A percentile compares a stretch with the other conserved stretches of the same genome.
These are phyloP conservation scores for Omphaloscelis lunosa DNA, from an alignment of 2,888 invertebrate genomes.

Conservation along the genomic window DNA sequence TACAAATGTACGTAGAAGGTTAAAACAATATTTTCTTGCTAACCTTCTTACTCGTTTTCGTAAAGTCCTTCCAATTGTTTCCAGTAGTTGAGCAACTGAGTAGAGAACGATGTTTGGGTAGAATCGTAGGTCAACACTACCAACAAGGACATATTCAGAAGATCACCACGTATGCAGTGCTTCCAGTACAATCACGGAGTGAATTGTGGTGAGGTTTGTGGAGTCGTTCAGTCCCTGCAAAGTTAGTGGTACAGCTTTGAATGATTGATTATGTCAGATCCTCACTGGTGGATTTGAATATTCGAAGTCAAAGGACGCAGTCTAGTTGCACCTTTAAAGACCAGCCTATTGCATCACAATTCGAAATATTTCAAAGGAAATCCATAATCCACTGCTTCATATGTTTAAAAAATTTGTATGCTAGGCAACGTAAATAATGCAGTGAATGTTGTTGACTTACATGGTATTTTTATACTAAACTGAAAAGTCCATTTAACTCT, in stretches of 20 bases:
- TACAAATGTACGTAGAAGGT: too few species aligned
- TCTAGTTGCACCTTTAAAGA: neutral
- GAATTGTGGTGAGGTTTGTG: neutral
- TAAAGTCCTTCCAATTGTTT: neutral
- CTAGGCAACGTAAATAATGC: too few species aligned
- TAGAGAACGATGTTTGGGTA: neutral
- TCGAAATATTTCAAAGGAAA: neutral
- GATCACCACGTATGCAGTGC: neutral
- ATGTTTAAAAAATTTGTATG: neutral
- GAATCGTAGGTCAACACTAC: neutral
- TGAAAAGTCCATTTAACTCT: neutral
- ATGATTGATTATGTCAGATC: neutral
- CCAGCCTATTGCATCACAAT: neutral
- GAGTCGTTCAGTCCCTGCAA: neutral
- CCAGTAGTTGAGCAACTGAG: neutral
- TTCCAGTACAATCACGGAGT: neutral
- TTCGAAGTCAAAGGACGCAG: neutral
- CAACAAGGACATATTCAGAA: neutral
- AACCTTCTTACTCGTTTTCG: too few species aligned
- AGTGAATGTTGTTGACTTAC: slow-evolving; percentile 13
- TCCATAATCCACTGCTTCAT: neutral
- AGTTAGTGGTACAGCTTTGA: neutral
- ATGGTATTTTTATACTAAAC: slow-evolving; percentile 1
- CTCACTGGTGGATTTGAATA: neutral
- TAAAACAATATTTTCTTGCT: too few species aligned